Base-by-base conservation (phyloP, 2,888 invertebrate genomes). In the Endotricha flammealis region DNA sequence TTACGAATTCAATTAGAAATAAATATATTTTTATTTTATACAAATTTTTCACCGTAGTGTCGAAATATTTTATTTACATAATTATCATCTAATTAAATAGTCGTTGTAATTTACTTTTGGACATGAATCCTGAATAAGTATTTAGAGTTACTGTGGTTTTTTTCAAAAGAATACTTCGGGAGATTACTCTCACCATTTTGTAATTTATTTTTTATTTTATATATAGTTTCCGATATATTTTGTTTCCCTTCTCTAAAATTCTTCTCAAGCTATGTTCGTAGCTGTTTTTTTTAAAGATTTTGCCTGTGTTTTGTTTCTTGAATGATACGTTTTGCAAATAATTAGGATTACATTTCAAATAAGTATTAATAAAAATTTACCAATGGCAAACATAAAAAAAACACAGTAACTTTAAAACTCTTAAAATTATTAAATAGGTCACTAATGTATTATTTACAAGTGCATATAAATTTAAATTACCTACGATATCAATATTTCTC, bases 381-480 rank as follows among this genome's bases (percentile, higher is more conserved):
- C n/a, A n/a, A n/a, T n/a, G n/a, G n/a, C n/a, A n/a, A n/a, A n/a
- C n/a, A n/a, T n/a, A n/a, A n/a, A n/a, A n/a, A n/a, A 24, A 7
- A 29, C 36, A 38, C 39, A 42, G 24, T 32, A 46, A 31, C 20
- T 14, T 24, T 16, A 8, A 32, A 36, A 16, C 12, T 32, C 12
- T 12, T 33, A 20, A 12, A 13, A 14, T 30, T 32, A 38, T 32
- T 17, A 42, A 34, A 28, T 29, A 35, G 27, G 36, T 39, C 29
- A 27, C 32, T 38, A 41, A 32, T 39, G 25, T 29, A 20, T 22
- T 58, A 57, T 57, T 50, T 57, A 58, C 57, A 60, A 50, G 44
- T 48, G 45, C 44, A 46, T 35, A 39, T 36, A 24, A 39, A 41
- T 27, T 38, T 39, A 36, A 46, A 49, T 32, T 36, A 43, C 17